Evolutionary conservation across 1,140 invertebrate genomes (phyloP).

Genomic region (Gonatopus flavifemur): DNA sequence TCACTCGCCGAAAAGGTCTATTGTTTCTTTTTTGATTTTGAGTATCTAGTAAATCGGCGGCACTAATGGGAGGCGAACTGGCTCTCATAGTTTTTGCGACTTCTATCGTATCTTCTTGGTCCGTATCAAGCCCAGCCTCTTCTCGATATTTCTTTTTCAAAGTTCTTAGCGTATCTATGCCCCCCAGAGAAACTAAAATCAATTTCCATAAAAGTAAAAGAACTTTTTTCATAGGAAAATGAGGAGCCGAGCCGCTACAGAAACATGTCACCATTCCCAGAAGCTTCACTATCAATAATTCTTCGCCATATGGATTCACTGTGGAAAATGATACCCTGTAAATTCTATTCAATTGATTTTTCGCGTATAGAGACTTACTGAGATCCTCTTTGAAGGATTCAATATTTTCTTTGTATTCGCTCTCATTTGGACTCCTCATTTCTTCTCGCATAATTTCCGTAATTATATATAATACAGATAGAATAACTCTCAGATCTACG

Average conservation of each 20-base stretch:
- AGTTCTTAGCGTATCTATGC: conserved; percentile 77
- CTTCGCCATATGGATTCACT: conserved; percentile 67
- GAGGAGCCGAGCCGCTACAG: conserved; percentile 89
- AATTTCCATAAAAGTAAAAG: conserved; percentile 95
- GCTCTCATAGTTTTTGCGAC: conserved; percentile 90
- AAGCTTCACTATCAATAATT: conserved; percentile 84
- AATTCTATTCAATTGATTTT: conserved; percentile 30
- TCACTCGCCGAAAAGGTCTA: conserved; percentile 65
- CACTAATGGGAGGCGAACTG: conserved; percentile 91
- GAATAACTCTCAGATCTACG: conserved; percentile 84
- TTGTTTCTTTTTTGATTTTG: conserved; percentile 77
- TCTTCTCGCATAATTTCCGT: conserved; percentile 85
- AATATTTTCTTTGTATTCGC: conserved; percentile 72
- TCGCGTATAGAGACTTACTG: conserved; percentile 56
- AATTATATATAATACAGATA: conserved; percentile 92
- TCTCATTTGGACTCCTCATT: conserved; percentile 62
- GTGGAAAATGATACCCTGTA: conserved; percentile 19
- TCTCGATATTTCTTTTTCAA: conserved; percentile 74
- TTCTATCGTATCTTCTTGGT: conserved; percentile 91
- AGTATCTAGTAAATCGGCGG: conserved; percentile 86
- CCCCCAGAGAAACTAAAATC: conserved; percentile 86
- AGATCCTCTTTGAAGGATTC: conserved; percentile 81
- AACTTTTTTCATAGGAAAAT: conserved; percentile 98
- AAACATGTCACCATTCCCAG: conserved; percentile 93
- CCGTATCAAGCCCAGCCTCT: conserved; percentile 70